Evolutionary conservation across 2,797 vertebrate genomes (phyloP), one percentile per base, ranked within the genome.

Genomic region (Protonibea diacanthus): DNA sequence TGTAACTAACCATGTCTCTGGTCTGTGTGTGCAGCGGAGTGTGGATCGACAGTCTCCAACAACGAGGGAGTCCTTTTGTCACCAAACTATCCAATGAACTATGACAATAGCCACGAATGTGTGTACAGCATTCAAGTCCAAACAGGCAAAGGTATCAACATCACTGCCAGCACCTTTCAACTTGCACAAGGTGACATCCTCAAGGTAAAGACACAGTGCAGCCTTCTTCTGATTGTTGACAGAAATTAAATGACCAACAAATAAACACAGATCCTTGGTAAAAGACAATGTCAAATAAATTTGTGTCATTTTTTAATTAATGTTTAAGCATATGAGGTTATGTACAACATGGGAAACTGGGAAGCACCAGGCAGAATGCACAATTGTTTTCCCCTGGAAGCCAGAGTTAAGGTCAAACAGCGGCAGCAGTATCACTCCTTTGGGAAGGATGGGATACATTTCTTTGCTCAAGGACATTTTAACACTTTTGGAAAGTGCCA

Each of bases 121-220:
- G 97, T 99, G 88, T 99, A 99, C 88, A 98, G 96, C 90, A 97
- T 99, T 89, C 97, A 98, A 81, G 98, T 99, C 52, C 96, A 98
- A 95, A 96, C 96, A 84, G 98, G 98, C 67, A 99, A 98, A 92
- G 98, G 98, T 80, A 97, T 99, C 90, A 99, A 98, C 94, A 96
- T 99, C 88, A 97, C 97, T 58, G 97, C 97, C 75, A 95, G 92
- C 93, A 95, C 94, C 48, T 99, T 99, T 93, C 96, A 97, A 66
- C 96, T 99, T 58, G 96, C 97, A 51, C 97, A 97, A 91, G 97
- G 97, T 82, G 98, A 99, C 93, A 93, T 97, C 91, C 95, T 99
- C 80, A 99, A 99, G 97, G 98, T 99, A 95, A 86, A 95, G 88
- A 44, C 61, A 47, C 23, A 20, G 48, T 52, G 20, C 40, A 21